Evolutionary conservation across 2,888 invertebrate species (phyloP).

Genomic region (Tiliacea citrago): DNA sequence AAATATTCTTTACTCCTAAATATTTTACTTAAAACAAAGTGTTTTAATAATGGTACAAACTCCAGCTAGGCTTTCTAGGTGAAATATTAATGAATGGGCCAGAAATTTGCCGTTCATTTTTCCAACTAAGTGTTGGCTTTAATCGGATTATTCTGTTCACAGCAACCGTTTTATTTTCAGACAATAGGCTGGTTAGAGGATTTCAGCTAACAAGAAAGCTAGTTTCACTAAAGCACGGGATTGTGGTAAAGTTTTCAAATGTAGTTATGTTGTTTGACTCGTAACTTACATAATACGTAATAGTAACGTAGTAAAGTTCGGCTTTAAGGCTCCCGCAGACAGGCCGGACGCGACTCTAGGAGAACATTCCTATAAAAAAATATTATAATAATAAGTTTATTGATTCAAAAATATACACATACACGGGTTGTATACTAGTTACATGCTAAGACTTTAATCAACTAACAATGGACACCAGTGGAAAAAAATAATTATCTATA

Average conservation of each 20-base stretch:
- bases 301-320: slow-evolving; percentile 10
- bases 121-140: neutral
- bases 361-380: no score
- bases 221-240: slow-evolving; percentile 11
- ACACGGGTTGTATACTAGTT: no score
- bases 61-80: neutral
- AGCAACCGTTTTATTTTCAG: slow-evolving; percentile 14
- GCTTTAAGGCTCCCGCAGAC: no score
- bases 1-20: neutral
- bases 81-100: slow-evolving; percentile 17
- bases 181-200: slow-evolving; percentile 8
- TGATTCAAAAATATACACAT: no score
- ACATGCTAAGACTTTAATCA: no score
- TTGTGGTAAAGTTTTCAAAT: slow-evolving; percentile 28
- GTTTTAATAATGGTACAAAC: neutral
- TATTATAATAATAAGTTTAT: no score
- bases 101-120: slow-evolving; percentile 22
- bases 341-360: no score
- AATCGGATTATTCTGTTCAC: slow-evolving; percentile 36
- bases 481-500: no score
- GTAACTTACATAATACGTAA: neutral
- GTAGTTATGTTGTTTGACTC: slow-evolving; percentile 2
- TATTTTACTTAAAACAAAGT: slow-evolving; percentile 1
- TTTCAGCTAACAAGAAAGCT: slow-evolving; percentile 23
- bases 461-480: no score